Evolutionary conservation across 1,140 invertebrate species (phyloP).

Genomic region (Carcinoscorpius rotundicauda): DNA sequence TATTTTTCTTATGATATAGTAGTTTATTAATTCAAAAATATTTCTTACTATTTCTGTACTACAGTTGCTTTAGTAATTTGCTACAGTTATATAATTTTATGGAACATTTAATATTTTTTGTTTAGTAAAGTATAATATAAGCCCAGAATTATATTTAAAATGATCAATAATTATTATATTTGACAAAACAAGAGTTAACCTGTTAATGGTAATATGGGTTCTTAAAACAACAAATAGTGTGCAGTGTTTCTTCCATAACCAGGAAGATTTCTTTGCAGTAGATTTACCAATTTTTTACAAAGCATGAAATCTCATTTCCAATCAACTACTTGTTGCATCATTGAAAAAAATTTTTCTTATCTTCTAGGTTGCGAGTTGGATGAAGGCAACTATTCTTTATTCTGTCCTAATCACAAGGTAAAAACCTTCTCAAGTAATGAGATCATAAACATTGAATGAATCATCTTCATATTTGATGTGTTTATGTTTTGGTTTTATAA

Average conservation of each 20-base stretch:
- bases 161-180: background rate
- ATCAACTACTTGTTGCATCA: background rate
- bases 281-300: background rate
- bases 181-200: conserved; percentile 1
- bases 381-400: conserved; percentile 24
- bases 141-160: no score
- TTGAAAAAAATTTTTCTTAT: conserved; percentile 2
- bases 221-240: background rate
- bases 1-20: no score
- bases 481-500: no score
- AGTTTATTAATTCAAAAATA: no score
- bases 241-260: background rate
- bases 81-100: no score
- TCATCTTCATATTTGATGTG: no score
- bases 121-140: no score
- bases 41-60: no score
- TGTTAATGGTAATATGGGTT: background rate
- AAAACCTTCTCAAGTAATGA: background rate
- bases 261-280: background rate
- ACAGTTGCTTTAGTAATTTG: no score
- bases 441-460: no score
- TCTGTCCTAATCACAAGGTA: conserved; percentile 25
- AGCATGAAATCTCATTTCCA: background rate
- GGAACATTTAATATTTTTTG: no score
- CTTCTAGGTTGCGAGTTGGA: conserved; percentile 23